A percentile compares a stretch with the other conserved stretches of the same genome.
Evolutionary conservation across 2,888 invertebrate species (phyloP).

Genomic region (Alentia gelatinosa): DNA sequence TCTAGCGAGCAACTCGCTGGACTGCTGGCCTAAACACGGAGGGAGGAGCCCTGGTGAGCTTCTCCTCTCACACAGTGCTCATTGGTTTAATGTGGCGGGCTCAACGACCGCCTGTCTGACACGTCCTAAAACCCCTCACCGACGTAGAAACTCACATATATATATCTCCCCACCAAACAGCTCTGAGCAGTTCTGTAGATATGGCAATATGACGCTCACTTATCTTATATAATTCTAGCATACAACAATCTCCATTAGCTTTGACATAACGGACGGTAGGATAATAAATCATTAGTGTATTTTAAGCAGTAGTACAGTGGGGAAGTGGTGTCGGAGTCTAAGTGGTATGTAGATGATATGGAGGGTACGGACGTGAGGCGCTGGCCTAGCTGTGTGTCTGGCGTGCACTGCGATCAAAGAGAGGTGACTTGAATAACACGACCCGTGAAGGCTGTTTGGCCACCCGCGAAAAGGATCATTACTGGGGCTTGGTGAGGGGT

Average conservation of each 20-base stretch:
- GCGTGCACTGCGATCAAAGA: background rate
- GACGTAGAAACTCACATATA: background rate
- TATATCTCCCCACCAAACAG: background rate
- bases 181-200: background rate
- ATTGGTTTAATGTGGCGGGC: conserved; percentile 29
- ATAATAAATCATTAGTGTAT: background rate
- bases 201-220: no score
- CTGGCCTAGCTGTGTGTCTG: background rate
- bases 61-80: conserved; percentile 19
- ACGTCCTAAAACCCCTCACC: conserved; percentile 17
- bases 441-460: background rate
- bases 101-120: background rate
- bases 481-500: background rate
- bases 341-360: background rate
- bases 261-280: background rate
- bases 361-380: background rate
- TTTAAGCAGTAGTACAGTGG: background rate
- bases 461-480: background rate
- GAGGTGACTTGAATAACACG: conserved; percentile 22
- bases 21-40: background rate
- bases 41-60: background rate
- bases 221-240: background rate
- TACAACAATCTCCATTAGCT: background rate
- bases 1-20: background rate
- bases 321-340: background rate